A percentile compares a stretch with the other conserved stretches of the same genome.
phyloP scores from a whole-genome alignment of 2,113 vertebrate species.

The Tapirus terrestris region DNA sequence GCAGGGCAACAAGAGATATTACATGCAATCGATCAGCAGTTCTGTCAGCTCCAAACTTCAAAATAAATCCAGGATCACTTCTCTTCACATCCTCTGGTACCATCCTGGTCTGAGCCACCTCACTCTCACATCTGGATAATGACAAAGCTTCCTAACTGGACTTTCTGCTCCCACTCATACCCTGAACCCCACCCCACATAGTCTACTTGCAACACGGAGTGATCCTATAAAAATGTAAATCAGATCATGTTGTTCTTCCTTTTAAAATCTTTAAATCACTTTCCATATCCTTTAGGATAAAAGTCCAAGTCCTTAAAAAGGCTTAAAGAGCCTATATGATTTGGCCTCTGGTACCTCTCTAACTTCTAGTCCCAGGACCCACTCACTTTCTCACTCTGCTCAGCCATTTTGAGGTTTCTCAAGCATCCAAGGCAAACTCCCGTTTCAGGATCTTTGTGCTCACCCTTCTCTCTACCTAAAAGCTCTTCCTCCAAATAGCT shows the following conservation, averaged over 20 bases:
- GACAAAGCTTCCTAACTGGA: not conserved
- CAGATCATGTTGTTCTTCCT: not conserved
- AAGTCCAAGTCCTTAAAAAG: not conserved
- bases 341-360: not conserved
- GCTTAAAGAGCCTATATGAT: not conserved
- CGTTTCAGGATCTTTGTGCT: not conserved
- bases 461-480: not conserved
- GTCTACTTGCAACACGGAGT: not conserved
- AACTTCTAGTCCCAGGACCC: not conserved
- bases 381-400: not conserved
- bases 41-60: not conserved
- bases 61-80: not conserved
- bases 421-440: not conserved
- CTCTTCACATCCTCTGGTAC: not conserved
- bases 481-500: not conserved
- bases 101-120: not conserved
- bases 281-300: not conserved
- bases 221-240: not conserved
- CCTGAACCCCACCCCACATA: not conserved
- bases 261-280: not conserved
- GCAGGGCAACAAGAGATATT: not conserved
- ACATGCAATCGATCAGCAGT: not conserved
- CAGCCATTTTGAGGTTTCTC: not conserved
- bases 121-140: not conserved
- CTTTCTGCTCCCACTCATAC: not conserved